These are phyloP conservation scores for Noctua fimbriata DNA, from an alignment of 2,888 invertebrate species.

Conservation along the genomic window DNA sequence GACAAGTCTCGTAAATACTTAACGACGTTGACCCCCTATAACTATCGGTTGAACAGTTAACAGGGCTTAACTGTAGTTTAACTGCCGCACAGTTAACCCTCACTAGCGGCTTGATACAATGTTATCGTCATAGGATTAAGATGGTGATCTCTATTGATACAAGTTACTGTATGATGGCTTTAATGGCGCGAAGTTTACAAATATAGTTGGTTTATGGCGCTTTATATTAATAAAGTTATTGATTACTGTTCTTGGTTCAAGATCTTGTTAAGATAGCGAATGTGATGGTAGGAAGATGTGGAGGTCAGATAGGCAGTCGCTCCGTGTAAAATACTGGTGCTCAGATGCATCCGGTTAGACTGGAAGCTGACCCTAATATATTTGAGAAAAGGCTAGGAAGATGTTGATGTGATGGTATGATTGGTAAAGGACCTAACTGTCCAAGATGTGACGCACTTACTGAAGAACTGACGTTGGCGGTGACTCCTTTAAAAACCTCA, in stretches of 20 bases:
- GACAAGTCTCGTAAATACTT: conserved; percentile 67
- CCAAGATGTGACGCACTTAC: not conserved
- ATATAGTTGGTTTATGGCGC: conserved; percentile 33
- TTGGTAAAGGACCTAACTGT: not conserved
- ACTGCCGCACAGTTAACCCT: conserved; percentile 68
- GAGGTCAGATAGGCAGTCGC: too few relatives aligned
- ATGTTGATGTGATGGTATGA: not conserved
- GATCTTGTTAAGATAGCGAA: not conserved
- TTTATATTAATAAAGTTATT: conserved; percentile 31
- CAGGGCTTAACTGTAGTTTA: conserved; percentile 70
- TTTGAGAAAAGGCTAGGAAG: too few relatives aligned
- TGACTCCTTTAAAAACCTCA: not conserved
- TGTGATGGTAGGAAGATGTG: not conserved
- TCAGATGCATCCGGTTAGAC: too few relatives aligned
- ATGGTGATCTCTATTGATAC: conserved; percentile 56
- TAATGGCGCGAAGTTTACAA: conserved; percentile 38
- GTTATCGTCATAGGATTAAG: conserved; percentile 60
- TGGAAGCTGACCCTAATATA: too few relatives aligned
- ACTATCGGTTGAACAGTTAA: conserved; percentile 66
- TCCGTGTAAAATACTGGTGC: too few relatives aligned
- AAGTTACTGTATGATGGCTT: conserved; percentile 44
- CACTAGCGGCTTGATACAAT: conserved; percentile 61
- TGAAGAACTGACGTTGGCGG: not conserved
- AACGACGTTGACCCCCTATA: conserved; percentile 63
- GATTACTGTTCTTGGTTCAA: not conserved